phyloP scores from a whole-genome alignment of 1,140 invertebrate genomes.

The Oedothorax gibbosus region DNA sequence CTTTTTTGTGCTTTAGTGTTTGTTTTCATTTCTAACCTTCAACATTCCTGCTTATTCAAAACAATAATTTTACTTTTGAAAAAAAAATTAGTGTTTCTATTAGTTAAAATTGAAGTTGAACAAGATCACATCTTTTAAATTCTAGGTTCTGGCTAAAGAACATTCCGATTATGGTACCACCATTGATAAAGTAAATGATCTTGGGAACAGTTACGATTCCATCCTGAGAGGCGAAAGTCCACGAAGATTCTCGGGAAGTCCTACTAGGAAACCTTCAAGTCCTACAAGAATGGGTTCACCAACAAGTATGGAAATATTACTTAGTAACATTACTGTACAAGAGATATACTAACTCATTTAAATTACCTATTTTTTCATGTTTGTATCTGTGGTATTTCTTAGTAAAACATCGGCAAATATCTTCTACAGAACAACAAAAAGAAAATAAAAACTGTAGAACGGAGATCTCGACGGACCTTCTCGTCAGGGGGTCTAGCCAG shows the following conservation, averaged over 20 bases:
- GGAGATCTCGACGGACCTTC: no score
- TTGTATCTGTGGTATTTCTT: neutral
- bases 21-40: no score
- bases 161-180: conserved; percentile 86
- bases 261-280: conserved; percentile 74
- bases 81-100: no score
- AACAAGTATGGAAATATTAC: conserved; percentile 40
- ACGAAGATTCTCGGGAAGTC: conserved; percentile 78
- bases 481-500: no score
- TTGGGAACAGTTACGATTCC: conserved; percentile 86
- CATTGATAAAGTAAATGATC: conserved; percentile 92
- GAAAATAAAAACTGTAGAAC: no score
- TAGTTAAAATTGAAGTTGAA: no score
- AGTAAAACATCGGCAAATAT: no score
- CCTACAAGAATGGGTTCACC: conserved; percentile 53
- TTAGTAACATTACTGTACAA: neutral
- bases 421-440: no score
- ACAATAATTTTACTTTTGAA: no score
- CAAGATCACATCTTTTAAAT: conserved; percentile 16
- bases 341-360: no score
- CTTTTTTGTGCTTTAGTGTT: no score
- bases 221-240: conserved; percentile 79
- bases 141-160: conserved; percentile 85
- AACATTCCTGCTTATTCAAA: no score
- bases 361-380: neutral